Percentiles rank a stretch among this genome's conserved stretches.
phyloP scores from a whole-genome alignment of 2,797 vertebrate genomes.

The Synaphobranchus kaupii region DNA sequence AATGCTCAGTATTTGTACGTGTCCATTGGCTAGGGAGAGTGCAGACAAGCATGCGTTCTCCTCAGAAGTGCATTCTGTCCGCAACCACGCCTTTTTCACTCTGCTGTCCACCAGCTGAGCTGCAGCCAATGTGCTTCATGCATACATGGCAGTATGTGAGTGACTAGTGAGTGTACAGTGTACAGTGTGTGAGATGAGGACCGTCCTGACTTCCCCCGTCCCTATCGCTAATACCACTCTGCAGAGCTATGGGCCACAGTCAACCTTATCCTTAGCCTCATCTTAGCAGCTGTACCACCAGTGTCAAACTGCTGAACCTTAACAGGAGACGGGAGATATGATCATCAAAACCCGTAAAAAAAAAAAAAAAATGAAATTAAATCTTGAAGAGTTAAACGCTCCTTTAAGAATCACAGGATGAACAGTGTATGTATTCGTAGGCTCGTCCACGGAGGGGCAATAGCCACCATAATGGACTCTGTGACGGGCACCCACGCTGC shows the following conservation, averaged over 20 bases:
- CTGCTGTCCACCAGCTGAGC: background rate
- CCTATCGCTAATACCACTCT: background rate
- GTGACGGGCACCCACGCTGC: slow-evolving; percentile 64
- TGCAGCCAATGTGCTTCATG: background rate
- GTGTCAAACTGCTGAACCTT: too few relatives aligned
- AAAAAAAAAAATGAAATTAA: too few relatives aligned
- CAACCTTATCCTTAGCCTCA: too few relatives aligned
- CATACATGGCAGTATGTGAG: background rate
- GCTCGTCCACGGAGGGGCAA: slow-evolving; percentile 80
- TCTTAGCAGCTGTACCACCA: too few relatives aligned
- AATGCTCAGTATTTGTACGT: background rate
- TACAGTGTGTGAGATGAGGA: background rate
- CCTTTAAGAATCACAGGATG: slow-evolving; percentile 9
- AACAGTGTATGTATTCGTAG: slow-evolving; percentile 49
- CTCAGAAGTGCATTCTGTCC: background rate
- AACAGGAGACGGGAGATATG: too few relatives aligned
- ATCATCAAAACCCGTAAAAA: too few relatives aligned
- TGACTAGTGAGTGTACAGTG: too few relatives aligned
- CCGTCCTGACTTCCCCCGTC: background rate
- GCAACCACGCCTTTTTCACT: background rate
- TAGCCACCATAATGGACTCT: slow-evolving; percentile 78
- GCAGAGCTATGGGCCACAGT: background rate
- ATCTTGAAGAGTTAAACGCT: too few relatives aligned
- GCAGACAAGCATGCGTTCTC: too few relatives aligned
- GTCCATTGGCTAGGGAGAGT: background rate